These are phyloP conservation scores for Acromyrmex heyeri DNA, from an alignment of 1,140 invertebrate genomes.

Conservation along the genomic window DNA sequence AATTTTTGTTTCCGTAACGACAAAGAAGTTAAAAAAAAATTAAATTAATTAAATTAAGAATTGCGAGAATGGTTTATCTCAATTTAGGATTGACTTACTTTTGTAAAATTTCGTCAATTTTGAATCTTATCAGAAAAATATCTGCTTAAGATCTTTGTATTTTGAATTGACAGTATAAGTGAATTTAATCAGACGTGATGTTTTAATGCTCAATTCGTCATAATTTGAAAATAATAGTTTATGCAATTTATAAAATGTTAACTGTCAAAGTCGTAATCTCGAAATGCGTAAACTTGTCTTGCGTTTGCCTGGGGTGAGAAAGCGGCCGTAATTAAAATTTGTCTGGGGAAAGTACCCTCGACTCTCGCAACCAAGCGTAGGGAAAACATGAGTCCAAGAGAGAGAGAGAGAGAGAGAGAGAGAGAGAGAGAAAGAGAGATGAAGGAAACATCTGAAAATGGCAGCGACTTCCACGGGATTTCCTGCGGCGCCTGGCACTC, in stretches of 20 bases:
- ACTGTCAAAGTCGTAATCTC: slow-evolving; percentile 12
- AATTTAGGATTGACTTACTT: not conserved
- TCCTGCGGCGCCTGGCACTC: slow-evolving; percentile 9
- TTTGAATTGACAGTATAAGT: not conserved
- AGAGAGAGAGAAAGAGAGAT: not conserved
- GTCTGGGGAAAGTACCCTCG: slow-evolving; percentile 3
- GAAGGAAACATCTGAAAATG: slow-evolving; percentile 53
- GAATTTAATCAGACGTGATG: not conserved
- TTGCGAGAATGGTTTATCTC: not conserved
- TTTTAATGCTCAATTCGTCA: not conserved
- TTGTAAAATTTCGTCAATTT: not conserved
- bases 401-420: not conserved
- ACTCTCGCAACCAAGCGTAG: not conserved
- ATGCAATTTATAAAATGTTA: not conserved
- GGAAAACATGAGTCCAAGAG: not conserved
- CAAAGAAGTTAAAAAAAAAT: slow-evolving; percentile 3
- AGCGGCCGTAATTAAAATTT: slow-evolving; percentile 57
- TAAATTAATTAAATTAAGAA: not conserved
- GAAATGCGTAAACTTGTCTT: slow-evolving; percentile 12
- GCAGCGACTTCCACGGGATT: slow-evolving; percentile 36
- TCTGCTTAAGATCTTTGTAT: not conserved
- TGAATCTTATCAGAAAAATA: not conserved
- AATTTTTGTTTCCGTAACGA: not conserved
- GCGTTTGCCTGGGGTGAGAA: not conserved
- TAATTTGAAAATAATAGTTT: not conserved